Percentiles rank a stretch among this genome's conserved stretches.
phyloP scores from a whole-genome alignment of 2,888 invertebrate species.

The Biston stratarius region DNA sequence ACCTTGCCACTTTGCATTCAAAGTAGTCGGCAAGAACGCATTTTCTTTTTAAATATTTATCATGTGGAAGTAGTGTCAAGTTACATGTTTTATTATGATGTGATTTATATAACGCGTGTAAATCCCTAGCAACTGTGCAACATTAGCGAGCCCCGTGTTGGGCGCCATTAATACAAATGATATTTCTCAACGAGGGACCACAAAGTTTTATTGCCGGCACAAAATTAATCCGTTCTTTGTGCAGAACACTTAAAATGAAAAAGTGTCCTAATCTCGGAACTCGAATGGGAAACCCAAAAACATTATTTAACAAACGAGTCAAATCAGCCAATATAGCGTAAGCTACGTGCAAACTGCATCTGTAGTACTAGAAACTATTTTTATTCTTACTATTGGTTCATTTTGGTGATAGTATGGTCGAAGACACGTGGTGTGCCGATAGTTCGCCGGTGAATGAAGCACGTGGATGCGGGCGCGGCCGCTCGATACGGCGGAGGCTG shows the following conservation, averaged over 20 bases:
- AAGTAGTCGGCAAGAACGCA: constrained; percentile 10
- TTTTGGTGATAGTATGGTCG: constrained; percentile 49
- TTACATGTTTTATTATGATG: constrained; percentile 7
- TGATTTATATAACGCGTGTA: constrained; percentile 25
- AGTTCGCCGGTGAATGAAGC: constrained; percentile 69
- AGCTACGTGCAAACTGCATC: constrained; percentile 7
- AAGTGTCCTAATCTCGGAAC: constrained; percentile 9
- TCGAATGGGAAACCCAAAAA: constrained; percentile 17
- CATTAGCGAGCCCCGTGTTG: constrained; percentile 31
- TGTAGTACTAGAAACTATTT: constrained; percentile 51
- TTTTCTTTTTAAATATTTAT: constrained; percentile 6
- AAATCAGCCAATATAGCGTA: background rate
- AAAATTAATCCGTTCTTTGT: constrained; percentile 31
- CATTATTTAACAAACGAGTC: constrained; percentile 4
- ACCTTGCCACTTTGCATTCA: constrained; percentile 15
- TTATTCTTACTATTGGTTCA: constrained; percentile 51
- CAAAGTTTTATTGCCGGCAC: constrained; percentile 33
- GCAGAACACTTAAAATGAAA: constrained; percentile 22
- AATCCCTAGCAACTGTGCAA: constrained; percentile 12
- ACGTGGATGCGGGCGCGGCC: constrained; percentile 74
- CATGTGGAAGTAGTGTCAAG: background rate
- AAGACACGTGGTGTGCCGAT: constrained; percentile 57
- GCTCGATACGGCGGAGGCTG: constrained; percentile 78
- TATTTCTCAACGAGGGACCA: constrained; percentile 30
- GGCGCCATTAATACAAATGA: constrained; percentile 37